Conservation (phyloP, 2,888 invertebrate species). For the Cephonodes hylas region DNA sequence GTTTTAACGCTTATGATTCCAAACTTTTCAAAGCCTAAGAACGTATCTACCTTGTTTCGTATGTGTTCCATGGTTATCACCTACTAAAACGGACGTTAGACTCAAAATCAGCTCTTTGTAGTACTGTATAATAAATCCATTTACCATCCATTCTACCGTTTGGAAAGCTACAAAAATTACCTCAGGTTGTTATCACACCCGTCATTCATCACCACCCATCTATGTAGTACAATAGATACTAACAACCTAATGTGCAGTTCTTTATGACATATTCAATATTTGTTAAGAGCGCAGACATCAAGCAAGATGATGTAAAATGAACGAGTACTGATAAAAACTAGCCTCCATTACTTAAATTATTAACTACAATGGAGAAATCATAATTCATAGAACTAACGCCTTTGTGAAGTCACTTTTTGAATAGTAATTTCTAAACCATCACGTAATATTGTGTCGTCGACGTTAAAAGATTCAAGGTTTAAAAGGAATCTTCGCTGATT, state of each 20-base stretch:
- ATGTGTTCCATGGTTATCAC: too few relatives aligned
- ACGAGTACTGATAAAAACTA: not conserved
- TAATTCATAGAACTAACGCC: not conserved
- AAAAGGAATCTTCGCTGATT: too few relatives aligned
- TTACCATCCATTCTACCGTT: too few relatives aligned
- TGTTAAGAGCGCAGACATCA: not conserved
- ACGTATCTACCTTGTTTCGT: too few relatives aligned
- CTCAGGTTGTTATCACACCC: not conserved
- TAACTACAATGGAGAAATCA: not conserved
- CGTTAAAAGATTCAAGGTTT: too few relatives aligned
- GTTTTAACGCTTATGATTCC: not conserved
- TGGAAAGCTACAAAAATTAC: not conserved
- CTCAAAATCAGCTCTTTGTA: too few relatives aligned
- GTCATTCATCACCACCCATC: not conserved
- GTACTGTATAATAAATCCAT: too few relatives aligned
- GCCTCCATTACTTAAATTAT: not conserved
- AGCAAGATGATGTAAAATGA: not conserved
- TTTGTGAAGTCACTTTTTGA: too few relatives aligned
- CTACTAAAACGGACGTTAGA: too few relatives aligned
- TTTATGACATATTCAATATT: slow-evolving; percentile 10
- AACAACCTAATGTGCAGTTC: slow-evolving; percentile 4
- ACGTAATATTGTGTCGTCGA: too few relatives aligned
- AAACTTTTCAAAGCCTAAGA: too few relatives aligned
- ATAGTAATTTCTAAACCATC: too few relatives aligned
- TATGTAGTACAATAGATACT: slow-evolving; percentile 9